Evolutionary conservation across 2,113 vertebrate genomes (phyloP), one percentile per base, ranked within the genome.

Genomic region (Cochlearius cochlearius): DNA sequence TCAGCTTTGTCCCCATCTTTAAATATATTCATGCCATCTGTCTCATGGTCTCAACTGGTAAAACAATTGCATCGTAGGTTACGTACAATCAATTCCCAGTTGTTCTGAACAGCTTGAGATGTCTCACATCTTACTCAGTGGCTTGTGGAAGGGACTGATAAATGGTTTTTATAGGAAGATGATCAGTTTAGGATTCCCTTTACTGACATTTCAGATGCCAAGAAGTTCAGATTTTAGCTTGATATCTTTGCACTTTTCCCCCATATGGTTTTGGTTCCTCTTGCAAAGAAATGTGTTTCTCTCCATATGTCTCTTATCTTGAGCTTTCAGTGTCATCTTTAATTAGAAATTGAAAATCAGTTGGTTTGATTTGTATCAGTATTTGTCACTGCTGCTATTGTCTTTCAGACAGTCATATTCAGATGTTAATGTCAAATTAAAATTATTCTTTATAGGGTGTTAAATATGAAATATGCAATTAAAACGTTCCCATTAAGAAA

Each of bases 1-100:
- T 88, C 94, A 88, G 84, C 88, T 91, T 82, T 82, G 96, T 95
- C 86, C 97, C 89, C 34, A 74, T 90, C 92, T 96, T 96, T 96
- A 97, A 97, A 98, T 97, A 94, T 97, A 97, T 98, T 97, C 97
- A 96, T 86, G 86, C 97, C 98, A 98, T 98, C 97, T 97, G 96
- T 96, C 86, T 98, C 94, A 36, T 55, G 68, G 94, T 97, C 94
- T 98, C 94, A 86, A 91, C 91, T 92, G 97, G 96, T 94, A 95
- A 96, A 98, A 97, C 92, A 97, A 80, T 95, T 93, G 94, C 63
- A 88, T 92, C 21, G 63, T 77, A 71, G 91, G 93, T 97, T 97
- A 95, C 62, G 72, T 97, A 91, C 97, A 97, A 94, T 90, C 72
- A 96, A 88, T 97, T 97, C 97, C 97, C 94, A 97, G 94, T 98